These are phyloP conservation scores for Bombus affinis DNA, from an alignment of 1,140 invertebrate genomes.

Conservation along the genomic window DNA sequence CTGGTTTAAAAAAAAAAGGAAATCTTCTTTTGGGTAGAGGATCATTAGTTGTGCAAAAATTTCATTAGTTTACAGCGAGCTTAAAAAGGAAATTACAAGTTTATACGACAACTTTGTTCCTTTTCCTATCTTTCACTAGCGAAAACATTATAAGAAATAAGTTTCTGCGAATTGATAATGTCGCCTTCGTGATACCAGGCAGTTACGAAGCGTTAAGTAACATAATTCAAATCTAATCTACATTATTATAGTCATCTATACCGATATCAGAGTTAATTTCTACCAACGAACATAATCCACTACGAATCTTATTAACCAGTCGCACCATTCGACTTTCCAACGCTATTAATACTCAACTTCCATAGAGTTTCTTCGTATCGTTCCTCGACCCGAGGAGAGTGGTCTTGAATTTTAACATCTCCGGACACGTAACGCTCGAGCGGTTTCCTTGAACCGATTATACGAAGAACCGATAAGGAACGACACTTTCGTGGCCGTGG, in stretches of 20 bases:
- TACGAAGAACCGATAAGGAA: slow-evolving; percentile 27
- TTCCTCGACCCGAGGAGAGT: background rate
- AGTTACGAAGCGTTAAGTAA: background rate
- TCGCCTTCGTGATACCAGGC: background rate
- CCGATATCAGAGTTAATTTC: background rate
- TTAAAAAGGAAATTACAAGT: too few relatives aligned
- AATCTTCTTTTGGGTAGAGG: background rate
- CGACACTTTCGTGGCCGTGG: slow-evolving; percentile 35
- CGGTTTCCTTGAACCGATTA: slow-evolving; percentile 24
- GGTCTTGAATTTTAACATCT: background rate
- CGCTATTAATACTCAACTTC: background rate
- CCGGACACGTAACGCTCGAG: slow-evolving; percentile 21
- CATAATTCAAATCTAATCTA: background rate
- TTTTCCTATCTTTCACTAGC: too few relatives aligned
- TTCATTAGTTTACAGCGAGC: too few relatives aligned
- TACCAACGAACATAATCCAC: background rate
- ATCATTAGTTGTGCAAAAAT: too few relatives aligned
- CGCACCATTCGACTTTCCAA: background rate
- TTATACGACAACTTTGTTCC: too few relatives aligned
- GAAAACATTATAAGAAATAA: too few relatives aligned
- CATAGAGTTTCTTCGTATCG: background rate
- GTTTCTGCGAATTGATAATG: too few relatives aligned
- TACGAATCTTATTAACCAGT: background rate
- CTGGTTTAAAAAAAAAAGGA: background rate
- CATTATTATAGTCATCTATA: background rate